phyloP scores from a whole-genome alignment of 2,797 vertebrate species.

The Sebastes kiyomatsui region DNA sequence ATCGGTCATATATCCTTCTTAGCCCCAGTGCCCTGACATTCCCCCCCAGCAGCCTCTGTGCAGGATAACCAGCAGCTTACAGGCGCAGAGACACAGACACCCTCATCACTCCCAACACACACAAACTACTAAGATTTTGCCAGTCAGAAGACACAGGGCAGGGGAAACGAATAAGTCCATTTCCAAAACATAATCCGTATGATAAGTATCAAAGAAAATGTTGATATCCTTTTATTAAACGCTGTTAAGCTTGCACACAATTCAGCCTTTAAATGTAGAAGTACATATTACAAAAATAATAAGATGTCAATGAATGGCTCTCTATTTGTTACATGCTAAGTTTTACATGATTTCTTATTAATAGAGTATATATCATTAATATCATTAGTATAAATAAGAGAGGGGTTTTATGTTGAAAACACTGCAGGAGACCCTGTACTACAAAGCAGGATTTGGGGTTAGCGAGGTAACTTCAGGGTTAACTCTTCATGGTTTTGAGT shows the following conservation, averaged over 20 bases:
- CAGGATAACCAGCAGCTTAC: conserved; percentile 10
- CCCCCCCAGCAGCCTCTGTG: not conserved
- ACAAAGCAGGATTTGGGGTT: too few species aligned
- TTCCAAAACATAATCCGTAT: not conserved
- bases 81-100: not conserved
- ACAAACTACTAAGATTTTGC: not conserved
- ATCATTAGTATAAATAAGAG: not conserved
- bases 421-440: not conserved
- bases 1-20: conserved; percentile 47
- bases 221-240: not conserved
- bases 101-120: not conserved
- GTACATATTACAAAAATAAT: not conserved
- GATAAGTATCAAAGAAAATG: not conserved
- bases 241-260: not conserved
- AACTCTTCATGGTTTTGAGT: too few species aligned
- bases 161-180: not conserved
- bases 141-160: not conserved
- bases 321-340: not conserved
- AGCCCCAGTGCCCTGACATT: not conserved
- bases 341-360: too few species aligned
- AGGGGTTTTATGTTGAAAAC: not conserved
- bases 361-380: not conserved
- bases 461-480: too few species aligned
- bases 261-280: not conserved
- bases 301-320: not conserved